Evolutionary conservation across 2,113 vertebrate species (phyloP).

Genomic region (Xenotilapia caudafasciata): DNA sequence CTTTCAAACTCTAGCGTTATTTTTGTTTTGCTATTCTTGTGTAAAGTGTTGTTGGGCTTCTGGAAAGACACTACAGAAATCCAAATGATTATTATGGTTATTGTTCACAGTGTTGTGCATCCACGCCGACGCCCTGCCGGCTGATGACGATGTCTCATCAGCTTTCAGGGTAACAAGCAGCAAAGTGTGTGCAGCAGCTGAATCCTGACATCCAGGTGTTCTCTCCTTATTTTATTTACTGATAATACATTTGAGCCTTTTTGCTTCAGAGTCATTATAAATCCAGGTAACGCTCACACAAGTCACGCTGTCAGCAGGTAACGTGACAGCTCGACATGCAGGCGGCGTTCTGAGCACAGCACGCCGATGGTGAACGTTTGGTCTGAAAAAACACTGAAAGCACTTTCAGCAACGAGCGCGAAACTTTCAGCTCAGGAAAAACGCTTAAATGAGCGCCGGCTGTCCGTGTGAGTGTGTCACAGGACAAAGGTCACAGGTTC

Average conservation of each 20-base stretch:
- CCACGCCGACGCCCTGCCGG: background rate
- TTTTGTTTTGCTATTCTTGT: background rate
- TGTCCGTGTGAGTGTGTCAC: background rate
- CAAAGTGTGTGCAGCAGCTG: background rate
- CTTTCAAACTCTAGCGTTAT: background rate
- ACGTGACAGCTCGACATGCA: background rate
- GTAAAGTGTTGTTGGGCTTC: background rate
- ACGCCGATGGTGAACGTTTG: background rate
- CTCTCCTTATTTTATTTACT: background rate
- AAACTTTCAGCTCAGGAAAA: background rate
- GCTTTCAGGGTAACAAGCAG: background rate
- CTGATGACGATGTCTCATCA: background rate
- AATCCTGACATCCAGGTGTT: background rate
- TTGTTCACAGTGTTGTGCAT: background rate
- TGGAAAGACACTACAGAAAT: background rate
- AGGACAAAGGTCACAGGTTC: background rate
- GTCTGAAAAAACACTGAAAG: background rate
- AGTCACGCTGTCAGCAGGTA: background rate
- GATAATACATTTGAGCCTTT: background rate
- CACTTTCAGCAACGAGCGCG: background rate
- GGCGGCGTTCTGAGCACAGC: background rate
- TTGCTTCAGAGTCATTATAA: background rate
- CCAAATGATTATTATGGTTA: background rate
- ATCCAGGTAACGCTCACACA: background rate
- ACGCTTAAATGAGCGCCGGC: accelerated